Base-by-base conservation (phyloP, 2,888 invertebrate species). In the Sabatieria punctata region DNA sequence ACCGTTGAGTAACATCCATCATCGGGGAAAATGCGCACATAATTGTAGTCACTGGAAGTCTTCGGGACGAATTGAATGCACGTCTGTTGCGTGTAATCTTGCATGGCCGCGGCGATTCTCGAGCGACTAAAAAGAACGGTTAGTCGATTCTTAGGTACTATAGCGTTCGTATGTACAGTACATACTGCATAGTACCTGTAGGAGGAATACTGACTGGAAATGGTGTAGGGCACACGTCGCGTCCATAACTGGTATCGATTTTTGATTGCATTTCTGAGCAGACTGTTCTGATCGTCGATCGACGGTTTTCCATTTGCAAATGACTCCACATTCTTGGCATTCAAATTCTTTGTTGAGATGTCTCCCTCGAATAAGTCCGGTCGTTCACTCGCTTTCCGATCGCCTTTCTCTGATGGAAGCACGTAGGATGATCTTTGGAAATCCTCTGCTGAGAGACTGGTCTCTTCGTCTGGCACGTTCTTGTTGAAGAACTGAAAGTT, bases 401-500 rank as follows among this genome's bases (percentile, higher is more conserved):
- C n/a, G n/a, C n/a, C n/a, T n/a, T n/a, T n/a, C n/a, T n/a, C n/a
- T n/a, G n/a, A n/a, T n/a, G n/a, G n/a, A n/a, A n/a, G n/a, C n/a
- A n/a, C n/a, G n/a, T n/a, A n/a, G n/a, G n/a, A n/a, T n/a, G n/a
- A n/a, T n/a, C n/a, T n/a, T n/a, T n/a, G n/a, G n/a, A n/a, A n/a
- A 41, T 61, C 61, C 36, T 54, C 51, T 6, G 55, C 56, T 1
- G 54, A 57, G 27, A 61, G 52, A 4, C 51, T 24, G 11, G 60
- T 57, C 45, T 61, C 61, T 33, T 49, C 53, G 24, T 61, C 61
- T 4, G 59, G 55, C 6, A 60, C 46, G 2, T 53, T 48, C 35
- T 58, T 52, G 45, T 61, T 59, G 45, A 59, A 59, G 51, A 47
- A 61, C 61, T 61, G 50, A 35, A 60, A 56, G 13, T n/a, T n/a